phyloP scores from a whole-genome alignment of 1,140 invertebrate species.

The Wiebesia pumilae region DNA sequence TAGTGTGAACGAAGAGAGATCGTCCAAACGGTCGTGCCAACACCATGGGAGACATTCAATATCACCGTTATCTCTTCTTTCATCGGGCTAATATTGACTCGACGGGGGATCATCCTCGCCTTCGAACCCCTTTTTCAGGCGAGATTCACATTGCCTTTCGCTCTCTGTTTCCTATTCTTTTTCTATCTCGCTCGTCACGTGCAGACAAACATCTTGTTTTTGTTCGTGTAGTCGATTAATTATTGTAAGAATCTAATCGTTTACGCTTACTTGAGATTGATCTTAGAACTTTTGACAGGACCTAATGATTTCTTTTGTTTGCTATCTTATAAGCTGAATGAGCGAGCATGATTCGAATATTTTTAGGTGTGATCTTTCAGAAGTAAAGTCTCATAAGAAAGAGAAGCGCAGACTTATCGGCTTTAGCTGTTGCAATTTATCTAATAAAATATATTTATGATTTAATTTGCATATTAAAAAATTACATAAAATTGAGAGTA shows the following conservation, averaged over 20 bases:
- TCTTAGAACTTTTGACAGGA: slow-evolving; percentile 32
- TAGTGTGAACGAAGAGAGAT: slow-evolving; percentile 7
- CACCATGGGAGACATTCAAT: slow-evolving; percentile 69
- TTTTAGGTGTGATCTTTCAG: slow-evolving; percentile 31
- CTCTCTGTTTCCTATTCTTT: background rate
- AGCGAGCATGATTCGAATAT: slow-evolving; percentile 20
- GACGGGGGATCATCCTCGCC: slow-evolving; percentile 49
- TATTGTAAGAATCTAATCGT: slow-evolving; percentile 40
- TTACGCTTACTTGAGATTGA: slow-evolving; percentile 34
- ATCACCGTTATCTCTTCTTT: slow-evolving; percentile 70
- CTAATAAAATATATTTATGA: background rate
- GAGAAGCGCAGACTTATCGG: background rate
- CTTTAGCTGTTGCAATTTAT: background rate
- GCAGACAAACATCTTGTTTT: slow-evolving; percentile 52
- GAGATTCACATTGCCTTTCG: slow-evolving; percentile 3
- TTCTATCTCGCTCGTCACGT: slow-evolving; percentile 39
- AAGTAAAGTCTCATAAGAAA: background rate
- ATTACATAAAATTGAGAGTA: too few species aligned
- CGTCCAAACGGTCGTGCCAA: slow-evolving; percentile 27
- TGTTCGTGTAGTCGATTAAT: slow-evolving; percentile 43
- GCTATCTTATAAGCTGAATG: slow-evolving; percentile 14
- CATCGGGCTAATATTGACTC: slow-evolving; percentile 71
- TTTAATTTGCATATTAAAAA: background rate
- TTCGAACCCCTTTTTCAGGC: slow-evolving; percentile 30
- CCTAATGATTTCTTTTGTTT: slow-evolving; percentile 47